Percentiles rank a stretch among this genome's conserved stretches.
These are phyloP conservation scores for Bombus confusus DNA, from an alignment of 1,140 invertebrate species.

Conservation along the genomic window DNA sequence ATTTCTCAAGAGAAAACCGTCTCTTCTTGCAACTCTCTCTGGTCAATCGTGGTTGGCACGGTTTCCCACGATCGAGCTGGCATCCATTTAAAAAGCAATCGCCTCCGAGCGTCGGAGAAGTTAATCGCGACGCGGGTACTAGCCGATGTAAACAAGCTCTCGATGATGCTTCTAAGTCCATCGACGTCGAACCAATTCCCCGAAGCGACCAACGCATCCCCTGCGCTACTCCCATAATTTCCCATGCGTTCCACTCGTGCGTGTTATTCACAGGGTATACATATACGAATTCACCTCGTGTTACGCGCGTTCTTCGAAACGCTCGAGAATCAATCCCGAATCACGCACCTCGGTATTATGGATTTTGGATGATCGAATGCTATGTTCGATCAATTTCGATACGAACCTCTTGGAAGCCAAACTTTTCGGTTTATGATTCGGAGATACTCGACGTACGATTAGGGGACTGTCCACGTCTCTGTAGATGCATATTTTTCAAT, in stretches of 20 bases:
- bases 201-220: conserved; percentile 70
- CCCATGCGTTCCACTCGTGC: conserved; percentile 35
- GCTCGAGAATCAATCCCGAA: too few relatives aligned
- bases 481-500: too few relatives aligned
- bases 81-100: conserved; percentile 75
- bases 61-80: conserved; percentile 70
- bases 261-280: too few relatives aligned
- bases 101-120: conserved; percentile 70
- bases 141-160: conserved; percentile 78
- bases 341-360: too few relatives aligned
- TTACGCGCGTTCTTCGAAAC: too few relatives aligned
- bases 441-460: too few relatives aligned
- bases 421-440: too few relatives aligned
- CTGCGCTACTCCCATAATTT: conserved; percentile 62
- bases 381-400: too few relatives aligned
- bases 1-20: conserved; percentile 29
- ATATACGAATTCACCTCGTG: too few relatives aligned
- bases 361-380: too few relatives aligned
- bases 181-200: conserved; percentile 75
- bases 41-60: conserved; percentile 22
- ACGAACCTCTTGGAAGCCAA: too few relatives aligned
- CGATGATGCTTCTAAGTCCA: conserved; percentile 74
- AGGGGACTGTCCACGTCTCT: too few relatives aligned
- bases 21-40: not conserved
- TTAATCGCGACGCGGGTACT: conserved; percentile 74